These are phyloP conservation scores for Homarus gammarus DNA, from an alignment of 2,888 invertebrate genomes.

Conservation along the genomic window DNA sequence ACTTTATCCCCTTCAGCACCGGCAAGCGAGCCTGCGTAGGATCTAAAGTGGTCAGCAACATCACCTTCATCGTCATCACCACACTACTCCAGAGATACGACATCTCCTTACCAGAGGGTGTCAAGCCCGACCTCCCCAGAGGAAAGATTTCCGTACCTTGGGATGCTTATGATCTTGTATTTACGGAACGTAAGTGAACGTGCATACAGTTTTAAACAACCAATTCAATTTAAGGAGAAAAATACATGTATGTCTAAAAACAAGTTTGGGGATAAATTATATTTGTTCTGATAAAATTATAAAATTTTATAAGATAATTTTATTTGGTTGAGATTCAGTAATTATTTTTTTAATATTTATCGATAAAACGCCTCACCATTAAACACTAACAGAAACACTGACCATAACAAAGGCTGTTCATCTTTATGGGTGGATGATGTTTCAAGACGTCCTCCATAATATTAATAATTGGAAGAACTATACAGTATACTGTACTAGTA, in stretches of 20 bases:
- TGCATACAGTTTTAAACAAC: background rate
- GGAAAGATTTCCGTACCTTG: conserved; percentile 73
- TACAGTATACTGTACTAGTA: no score
- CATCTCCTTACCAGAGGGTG: conserved; percentile 63
- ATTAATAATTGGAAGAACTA: no score
- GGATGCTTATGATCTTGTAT: conserved; percentile 67
- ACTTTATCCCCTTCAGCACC: conserved; percentile 91
- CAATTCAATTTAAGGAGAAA: background rate
- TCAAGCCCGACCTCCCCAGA: conserved; percentile 49
- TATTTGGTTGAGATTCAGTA: background rate
- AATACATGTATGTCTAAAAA: conserved; percentile 1
- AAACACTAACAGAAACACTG: no score
- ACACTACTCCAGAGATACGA: conserved; percentile 70
- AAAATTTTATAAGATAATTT: background rate
- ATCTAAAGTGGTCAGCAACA: conserved; percentile 84
- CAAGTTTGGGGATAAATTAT: background rate
- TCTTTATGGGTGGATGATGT: no score
- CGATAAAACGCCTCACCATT: no score
- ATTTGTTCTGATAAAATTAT: background rate
- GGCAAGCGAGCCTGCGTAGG: conserved; percentile 93
- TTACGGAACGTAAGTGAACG: conserved; percentile 50
- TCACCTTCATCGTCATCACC: conserved; percentile 72
- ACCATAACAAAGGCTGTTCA: no score
- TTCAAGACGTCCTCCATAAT: no score
- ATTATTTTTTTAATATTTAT: no score